phyloP scores from a whole-genome alignment of 2,113 vertebrate species.

The Muntiacus reevesi region DNA sequence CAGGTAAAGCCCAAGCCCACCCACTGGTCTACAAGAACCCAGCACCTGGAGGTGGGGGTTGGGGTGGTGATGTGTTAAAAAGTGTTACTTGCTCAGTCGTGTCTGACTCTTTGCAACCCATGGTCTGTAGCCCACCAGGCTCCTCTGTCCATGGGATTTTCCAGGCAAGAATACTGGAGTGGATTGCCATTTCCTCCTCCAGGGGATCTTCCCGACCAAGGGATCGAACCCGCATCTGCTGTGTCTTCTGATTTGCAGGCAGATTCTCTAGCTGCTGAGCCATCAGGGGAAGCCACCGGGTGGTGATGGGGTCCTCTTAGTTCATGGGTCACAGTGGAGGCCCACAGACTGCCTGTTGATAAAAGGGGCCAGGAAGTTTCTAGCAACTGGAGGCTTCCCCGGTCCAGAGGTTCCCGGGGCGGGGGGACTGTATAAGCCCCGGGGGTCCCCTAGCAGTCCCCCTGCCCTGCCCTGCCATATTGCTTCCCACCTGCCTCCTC shows the following conservation, averaged over 20 bases:
- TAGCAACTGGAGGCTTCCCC: not conserved
- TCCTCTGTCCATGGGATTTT: not conserved
- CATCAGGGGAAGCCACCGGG: not conserved
- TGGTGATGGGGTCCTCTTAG: not conserved
- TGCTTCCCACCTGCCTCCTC: constrained; percentile 52
- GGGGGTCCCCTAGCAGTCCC: not conserved
- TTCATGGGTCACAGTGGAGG: not conserved
- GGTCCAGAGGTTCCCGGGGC: not conserved
- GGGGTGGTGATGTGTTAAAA: not conserved
- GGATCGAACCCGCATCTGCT: not conserved
- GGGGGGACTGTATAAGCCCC: not conserved
- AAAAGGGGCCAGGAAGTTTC: not conserved
- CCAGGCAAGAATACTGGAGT: not conserved
- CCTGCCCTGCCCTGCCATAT: not conserved
- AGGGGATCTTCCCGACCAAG: not conserved
- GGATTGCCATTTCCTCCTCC: not conserved
- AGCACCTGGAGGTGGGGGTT: not conserved
- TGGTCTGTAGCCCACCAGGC: not conserved
- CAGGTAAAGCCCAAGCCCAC: not conserved
- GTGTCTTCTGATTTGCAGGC: not conserved
- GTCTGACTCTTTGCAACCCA: not conserved
- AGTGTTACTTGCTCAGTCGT: not conserved
- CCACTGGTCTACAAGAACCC: fast-evolving
- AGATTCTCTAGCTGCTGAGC: not conserved
- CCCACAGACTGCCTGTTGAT: not conserved